Base-by-base conservation (phyloP, 2,113 vertebrate species). In the Centropus bengalensis region DNA sequence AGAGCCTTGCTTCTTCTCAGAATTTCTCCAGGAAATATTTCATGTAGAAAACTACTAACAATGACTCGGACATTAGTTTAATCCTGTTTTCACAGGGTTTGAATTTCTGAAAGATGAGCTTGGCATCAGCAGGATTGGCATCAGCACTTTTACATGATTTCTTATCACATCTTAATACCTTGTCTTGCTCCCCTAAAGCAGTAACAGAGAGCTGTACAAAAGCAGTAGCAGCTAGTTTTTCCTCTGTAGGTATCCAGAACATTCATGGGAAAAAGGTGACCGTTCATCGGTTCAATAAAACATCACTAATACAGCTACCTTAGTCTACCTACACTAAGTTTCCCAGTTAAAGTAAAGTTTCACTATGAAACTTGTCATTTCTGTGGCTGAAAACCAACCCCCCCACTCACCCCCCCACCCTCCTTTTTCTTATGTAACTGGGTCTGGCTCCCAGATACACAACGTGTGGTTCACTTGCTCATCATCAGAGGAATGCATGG, bases 31-130 rank as follows among this genome's bases (percentile, higher is more conserved):
- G 64, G 33, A 70, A 45, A 45, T 47, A 58, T 89, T 87, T 89
- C 32, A 52, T 36, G 20, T 51, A 67, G 51, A 45, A 92, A 89
- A 79, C 28, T 63, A 83, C 32, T 42, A 77, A 59, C 55, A 52
- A 42, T 38, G 38, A 75, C 52, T n/a, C 90, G 54, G 56, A 81
- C 95, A 89, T 71, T 1, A 83, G 27, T 66, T 88, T 62, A 95
- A 91, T 75, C 49, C 58, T 60, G 44, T 79, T 87, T 87, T 89
- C 42, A 79, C 0, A 0, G 49, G 66, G 45, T 71, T 82, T 5
- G 3, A 63, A 86, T 68, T 82, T 85, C 87, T 87, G 69, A 91
- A 92, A 56, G 32, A 88, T 47, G 52, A 96, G 38, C 58, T 68
- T 0, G 0, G 44, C 71, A 85, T 45, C 87, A 84, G 42, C 24